Evolutionary conservation across 1,140 invertebrate genomes (phyloP).

Genomic region (Acromyrmex charruanus): DNA sequence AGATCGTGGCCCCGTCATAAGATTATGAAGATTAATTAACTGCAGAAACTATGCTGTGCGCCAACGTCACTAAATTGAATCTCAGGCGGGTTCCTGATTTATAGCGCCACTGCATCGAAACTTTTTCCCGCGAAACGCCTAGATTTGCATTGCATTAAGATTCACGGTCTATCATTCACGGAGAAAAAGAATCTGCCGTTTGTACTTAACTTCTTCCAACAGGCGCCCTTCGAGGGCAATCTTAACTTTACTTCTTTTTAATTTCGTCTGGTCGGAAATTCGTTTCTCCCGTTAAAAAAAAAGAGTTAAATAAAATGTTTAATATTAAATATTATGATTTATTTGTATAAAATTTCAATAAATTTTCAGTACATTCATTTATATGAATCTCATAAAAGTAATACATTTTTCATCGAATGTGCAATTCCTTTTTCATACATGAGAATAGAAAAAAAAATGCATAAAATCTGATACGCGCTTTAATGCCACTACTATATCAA

Average conservation of each 20-base stretch:
- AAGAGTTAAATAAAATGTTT: neutral
- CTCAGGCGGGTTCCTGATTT: constrained; percentile 69
- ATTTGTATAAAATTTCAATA: neutral
- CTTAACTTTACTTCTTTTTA: constrained; percentile 47
- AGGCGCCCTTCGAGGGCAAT: constrained; percentile 26
- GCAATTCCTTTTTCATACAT: neutral
- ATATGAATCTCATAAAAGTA: neutral
- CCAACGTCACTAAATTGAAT: constrained; percentile 75
- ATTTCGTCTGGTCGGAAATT: constrained; percentile 40
- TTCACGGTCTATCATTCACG: constrained; percentile 62
- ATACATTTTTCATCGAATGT: neutral
- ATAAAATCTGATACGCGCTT: neutral
- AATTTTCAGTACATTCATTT: neutral
- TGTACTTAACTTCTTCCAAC: constrained; percentile 44
- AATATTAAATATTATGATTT: constrained; percentile 24
- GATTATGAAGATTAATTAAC: constrained; percentile 81
- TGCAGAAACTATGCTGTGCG: constrained; percentile 65
- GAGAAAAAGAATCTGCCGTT: constrained; percentile 54
- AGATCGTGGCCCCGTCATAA: constrained; percentile 58
- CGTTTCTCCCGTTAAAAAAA: constrained; percentile 15
- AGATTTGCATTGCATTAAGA: constrained; percentile 74
- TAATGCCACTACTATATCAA: neutral
- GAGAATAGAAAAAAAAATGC: neutral
- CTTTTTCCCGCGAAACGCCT: constrained; percentile 68
- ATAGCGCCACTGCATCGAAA: constrained; percentile 69